Base-by-base conservation (phyloP, 2,113 vertebrate species). In the Gymnorhina tibicen region DNA sequence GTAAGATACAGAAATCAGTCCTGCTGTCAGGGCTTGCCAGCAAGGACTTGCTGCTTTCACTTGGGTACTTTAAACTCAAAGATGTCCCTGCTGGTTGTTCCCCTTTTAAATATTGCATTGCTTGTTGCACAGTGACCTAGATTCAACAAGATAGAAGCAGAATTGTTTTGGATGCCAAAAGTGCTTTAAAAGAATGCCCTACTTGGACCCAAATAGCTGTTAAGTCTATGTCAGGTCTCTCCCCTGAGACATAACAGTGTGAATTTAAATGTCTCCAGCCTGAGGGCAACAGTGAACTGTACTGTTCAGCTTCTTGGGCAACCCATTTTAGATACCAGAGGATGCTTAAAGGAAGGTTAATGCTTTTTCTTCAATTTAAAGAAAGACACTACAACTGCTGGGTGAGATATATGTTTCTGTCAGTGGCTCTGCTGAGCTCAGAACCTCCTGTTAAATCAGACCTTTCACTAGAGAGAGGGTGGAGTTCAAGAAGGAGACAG, bases 51-150 rank as follows among this genome's bases (percentile, higher is more conserved):
- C 47, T 91, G n/a, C 50, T 93, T 95, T 92, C 79, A 80, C 68
- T 80, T 74, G 50, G 14, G 9, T 39, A 44, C 68, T 81, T 83
- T 35, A 77, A 93, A 78, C 73, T 76, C 17, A 1, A 85, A 10
- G 7, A 76, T 0, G 0, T 93, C 86, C 68, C 83, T 81, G 52
- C 55, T 84, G 83, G 32, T 86, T 69, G 28, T 39, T 90, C 53
- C 11, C 16, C 47, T 94, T 88, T 91, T 95, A 95, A 96, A 96
- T 97, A 97, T 93, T 95, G 68, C 91, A 95, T 95, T 77, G 59
- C 68, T 91, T 84, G 79, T 77, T 96, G 55, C 79, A 93, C 33
- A 74, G 82, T 93, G 96, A 95, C 95, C 95, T 95, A 96, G 83
- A 95, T 96, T 95, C 80, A 74, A 53, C 64, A 81, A 93, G 59